A percentile compares a stretch with the other conserved stretches of the same genome.
These are phyloP conservation scores for Deroptyus accipitrinus DNA, from an alignment of 2,113 vertebrate species.

Conservation along the genomic window DNA sequence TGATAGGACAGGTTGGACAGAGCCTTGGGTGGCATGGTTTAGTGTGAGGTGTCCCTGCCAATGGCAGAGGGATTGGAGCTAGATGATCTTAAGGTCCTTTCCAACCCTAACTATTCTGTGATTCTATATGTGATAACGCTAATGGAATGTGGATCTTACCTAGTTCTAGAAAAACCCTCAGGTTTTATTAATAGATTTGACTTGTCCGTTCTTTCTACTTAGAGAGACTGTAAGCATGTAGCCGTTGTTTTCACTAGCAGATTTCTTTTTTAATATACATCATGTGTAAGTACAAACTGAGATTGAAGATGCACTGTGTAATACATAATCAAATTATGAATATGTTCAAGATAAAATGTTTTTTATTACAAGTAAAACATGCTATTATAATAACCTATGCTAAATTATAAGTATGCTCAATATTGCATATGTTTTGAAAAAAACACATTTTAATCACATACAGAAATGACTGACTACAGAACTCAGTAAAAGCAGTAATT, in stretches of 20 bases:
- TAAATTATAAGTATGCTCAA: neutral
- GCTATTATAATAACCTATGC: neutral
- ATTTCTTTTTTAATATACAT: neutral
- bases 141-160: neutral
- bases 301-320: neutral
- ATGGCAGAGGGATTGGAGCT: too few relatives aligned
- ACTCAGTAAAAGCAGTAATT: neutral
- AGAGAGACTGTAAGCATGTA: neutral
- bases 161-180: fast-evolving
- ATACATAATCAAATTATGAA: neutral
- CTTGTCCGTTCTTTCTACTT: neutral
- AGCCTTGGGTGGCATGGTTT: too few relatives aligned
- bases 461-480: neutral
- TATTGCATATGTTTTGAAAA: neutral
- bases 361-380: neutral
- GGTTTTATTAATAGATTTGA: neutral
- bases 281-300: neutral
- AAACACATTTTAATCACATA: neutral
- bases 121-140: neutral
- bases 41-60: too few relatives aligned
- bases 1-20: too few relatives aligned
- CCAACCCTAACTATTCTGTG: too few relatives aligned
- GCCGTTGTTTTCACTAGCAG: neutral
- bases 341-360: neutral
- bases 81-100: too few relatives aligned